phyloP scores from a whole-genome alignment of 1,140 invertebrate species.

The Cydia fagiglandana region DNA sequence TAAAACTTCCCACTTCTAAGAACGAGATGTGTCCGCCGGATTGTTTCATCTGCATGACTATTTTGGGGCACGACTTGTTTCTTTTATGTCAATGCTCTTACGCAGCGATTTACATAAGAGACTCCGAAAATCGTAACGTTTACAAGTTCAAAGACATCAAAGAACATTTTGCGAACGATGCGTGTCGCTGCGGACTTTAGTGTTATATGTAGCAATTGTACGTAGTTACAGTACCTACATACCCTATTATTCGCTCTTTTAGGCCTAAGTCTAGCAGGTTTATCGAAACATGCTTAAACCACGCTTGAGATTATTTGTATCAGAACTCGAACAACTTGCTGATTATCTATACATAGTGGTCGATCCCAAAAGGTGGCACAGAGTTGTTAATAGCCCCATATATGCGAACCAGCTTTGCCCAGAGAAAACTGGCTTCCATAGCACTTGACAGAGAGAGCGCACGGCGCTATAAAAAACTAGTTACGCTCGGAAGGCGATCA shows the following conservation, averaged over 20 bases:
- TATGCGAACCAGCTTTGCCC: slow-evolving; percentile 41
- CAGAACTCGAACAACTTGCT: not conserved
- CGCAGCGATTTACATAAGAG: not conserved
- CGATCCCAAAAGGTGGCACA: slow-evolving; percentile 21
- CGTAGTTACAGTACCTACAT: not conserved
- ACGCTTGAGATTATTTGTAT: not conserved
- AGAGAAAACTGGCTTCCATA: slow-evolving; percentile 44
- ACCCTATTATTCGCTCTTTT: not conserved
- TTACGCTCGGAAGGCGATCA: slow-evolving; percentile 64
- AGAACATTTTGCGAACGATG: not conserved
- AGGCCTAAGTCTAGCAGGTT: not conserved
- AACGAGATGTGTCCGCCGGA: slow-evolving; percentile 33
- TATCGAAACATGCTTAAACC: not conserved
- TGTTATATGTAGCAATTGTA: not conserved
- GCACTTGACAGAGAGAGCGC: slow-evolving; percentile 56
- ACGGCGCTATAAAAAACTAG: slow-evolving; percentile 56
- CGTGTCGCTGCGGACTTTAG: not conserved
- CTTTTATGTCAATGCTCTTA: not conserved
- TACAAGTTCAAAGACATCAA: slow-evolving; percentile 17
- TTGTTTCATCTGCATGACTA: slow-evolving; percentile 35
- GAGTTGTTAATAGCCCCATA: slow-evolving; percentile 39
- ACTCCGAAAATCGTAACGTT: slow-evolving; percentile 14
- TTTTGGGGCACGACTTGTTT: slow-evolving; percentile 32
- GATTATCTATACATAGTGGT: not conserved
- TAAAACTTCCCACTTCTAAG: slow-evolving; percentile 44